Evolutionary conservation across 1,140 invertebrate species (phyloP), one percentile per base, ranked within the genome.

Genomic region (Acyrthosiphon pisum): DNA sequence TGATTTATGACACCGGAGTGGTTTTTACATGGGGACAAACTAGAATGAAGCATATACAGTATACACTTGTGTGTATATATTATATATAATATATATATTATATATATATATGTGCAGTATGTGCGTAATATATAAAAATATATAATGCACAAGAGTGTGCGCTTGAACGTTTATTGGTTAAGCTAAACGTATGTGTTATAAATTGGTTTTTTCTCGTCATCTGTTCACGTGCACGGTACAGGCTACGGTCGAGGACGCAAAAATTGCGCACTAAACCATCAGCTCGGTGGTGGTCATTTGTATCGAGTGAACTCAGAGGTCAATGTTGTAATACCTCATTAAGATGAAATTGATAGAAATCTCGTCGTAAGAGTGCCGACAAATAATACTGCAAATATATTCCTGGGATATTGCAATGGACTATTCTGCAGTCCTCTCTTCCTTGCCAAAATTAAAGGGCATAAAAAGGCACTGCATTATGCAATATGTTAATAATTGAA

Each of bases 1-100:
- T 93, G 91, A 93, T 93, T 93, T 93, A 93, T 93, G 91, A 84
- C 91, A 93, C 91, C 48, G 81, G 81, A 93, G 91, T 83, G 68
- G 48, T 84, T 93, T 92, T 93, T 84, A 81, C 91, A 68, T 81
- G 68, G 91, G 44, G 91, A 92, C 91, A 92, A 92, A 92, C 91
- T 92, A 83, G 91, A 92, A 92, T 92, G 91, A 93, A 91, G 56
- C n/a, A 50, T 9, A 86, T 86, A 81, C 30, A 81, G 30, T n/a
- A 81, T 81, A 86, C 37, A 44, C 37, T 84, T 41, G 35, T 86
- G 6, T 84, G 11, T 86, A 46, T 26, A 23, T 84, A 83, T n/a
- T 37, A 83, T 37, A 37, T 83, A 83, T 37, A 26, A 18, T 35
- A 41, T 84, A 84, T 46, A 6, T 84, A 84, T 26, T 44, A 1